phyloP scores from a whole-genome alignment of 2,888 invertebrate species.

The Drosophila mettleri region DNA sequence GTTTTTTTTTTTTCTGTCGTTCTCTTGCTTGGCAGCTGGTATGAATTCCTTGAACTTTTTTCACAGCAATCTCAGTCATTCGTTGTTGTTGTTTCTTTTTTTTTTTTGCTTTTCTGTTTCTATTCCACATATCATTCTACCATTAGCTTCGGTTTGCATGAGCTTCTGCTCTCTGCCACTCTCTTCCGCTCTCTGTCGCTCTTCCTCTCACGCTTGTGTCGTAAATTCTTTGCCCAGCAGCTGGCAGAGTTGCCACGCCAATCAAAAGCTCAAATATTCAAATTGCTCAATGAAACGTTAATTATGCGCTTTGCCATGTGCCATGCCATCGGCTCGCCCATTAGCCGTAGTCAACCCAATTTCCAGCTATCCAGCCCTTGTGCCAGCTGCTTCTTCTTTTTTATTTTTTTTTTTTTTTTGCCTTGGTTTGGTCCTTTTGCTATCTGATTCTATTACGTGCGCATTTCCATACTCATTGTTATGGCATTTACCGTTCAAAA shows the following conservation, averaged over 20 bases:
- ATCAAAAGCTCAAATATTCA: conserved; percentile 61
- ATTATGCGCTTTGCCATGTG: conserved; percentile 51
- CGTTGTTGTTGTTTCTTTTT: background rate
- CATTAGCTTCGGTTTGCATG: conserved; percentile 7
- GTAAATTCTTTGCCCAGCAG: conserved; percentile 21
- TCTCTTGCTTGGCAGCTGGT: background rate
- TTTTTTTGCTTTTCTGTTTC: background rate
- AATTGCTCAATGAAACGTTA: conserved; percentile 65
- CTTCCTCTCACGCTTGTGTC: background rate
- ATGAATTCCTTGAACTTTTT: background rate
- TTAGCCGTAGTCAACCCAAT: conserved; percentile 1
- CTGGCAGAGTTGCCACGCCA: conserved; percentile 54
- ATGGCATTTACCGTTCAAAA: conserved; percentile 19
- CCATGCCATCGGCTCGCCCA: conserved; percentile 12
- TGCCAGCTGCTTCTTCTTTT: conserved; percentile 4
- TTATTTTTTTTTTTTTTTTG: too few species aligned
- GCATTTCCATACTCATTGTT: conserved; percentile 15
- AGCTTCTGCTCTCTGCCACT: background rate
- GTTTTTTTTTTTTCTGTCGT: background rate
- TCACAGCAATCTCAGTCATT: conserved; percentile 1
- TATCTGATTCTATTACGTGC: conserved; percentile 23
- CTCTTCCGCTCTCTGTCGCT: background rate
- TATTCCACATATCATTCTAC: conserved; percentile 3
- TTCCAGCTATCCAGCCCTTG: background rate
- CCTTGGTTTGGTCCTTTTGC: conserved; percentile 23